Base-by-base conservation (phyloP, 2,113 vertebrate species). In the Mobula hypostoma region DNA sequence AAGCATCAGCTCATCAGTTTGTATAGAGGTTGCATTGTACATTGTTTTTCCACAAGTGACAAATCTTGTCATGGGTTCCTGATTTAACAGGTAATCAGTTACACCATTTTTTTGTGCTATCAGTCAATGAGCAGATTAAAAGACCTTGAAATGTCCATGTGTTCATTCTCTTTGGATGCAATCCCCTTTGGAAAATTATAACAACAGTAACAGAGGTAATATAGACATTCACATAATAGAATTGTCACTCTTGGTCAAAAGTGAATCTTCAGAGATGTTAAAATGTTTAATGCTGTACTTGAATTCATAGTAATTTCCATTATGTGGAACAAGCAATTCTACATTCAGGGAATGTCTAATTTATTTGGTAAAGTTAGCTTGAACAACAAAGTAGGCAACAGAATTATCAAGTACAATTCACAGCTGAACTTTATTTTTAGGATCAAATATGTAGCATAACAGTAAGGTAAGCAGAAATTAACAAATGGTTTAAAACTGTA, bases 391-490 rank as follows among this genome's bases (percentile, higher is more conserved):
- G 24, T 36, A 92, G 68, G 68, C 90, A 92, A 70, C 48, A 11
- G 66, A 68, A 90, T 90, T 15, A 56, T 74, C 17, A 2, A 56
- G 68, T 21, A 27, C 24, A 61, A 15, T 56, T 21, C 21, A 93
- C 91, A 93, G 27, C 56, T 76, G 56, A 93, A 40, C 74, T 93
- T 93, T 93, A 93, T 72, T 93, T 93, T 93, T 15, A 74, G 48
- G 70, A 56, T 74, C 70, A 76, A 27, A 72, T 72, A 40, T 74
- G 70, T 40, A 93, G 24, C 91, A 93, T 93, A 56, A 76, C 56
- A 74, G 24, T 93, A 36, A 74, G 21, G 68, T 93, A 48, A 72
- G 91, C 68, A 74, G 24, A 74, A 56, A 93, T 76, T 93, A 74
- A 91, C n/a, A 91, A 93, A 72, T 93, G 91, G 29, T 93, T 76